A percentile compares a stretch with the other conserved stretches of the same genome.
These are phyloP conservation scores for Drosophila macrospina DNA, from an alignment of 2,888 invertebrate genomes.

Conservation along the genomic window DNA sequence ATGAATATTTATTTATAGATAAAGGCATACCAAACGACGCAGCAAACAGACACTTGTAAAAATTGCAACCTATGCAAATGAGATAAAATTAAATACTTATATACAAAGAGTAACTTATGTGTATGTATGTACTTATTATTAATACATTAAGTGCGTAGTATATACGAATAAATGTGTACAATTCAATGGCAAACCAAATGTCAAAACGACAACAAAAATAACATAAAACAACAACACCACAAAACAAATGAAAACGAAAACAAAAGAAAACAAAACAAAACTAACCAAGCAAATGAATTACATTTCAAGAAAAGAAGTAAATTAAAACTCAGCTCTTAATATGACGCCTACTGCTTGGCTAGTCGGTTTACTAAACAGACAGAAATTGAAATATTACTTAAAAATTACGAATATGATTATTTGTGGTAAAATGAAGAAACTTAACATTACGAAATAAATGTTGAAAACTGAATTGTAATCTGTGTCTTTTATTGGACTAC, in stretches of 20 bases:
- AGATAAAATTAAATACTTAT: conserved; percentile 32
- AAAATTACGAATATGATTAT: conserved; percentile 70
- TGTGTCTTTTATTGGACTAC: conserved; percentile 5
- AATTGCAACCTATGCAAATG: conserved; percentile 63
- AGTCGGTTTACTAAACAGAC: conserved; percentile 60
- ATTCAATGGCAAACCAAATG: conserved; percentile 47
- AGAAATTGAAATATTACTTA: conserved; percentile 45
- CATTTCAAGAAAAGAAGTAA: conserved; percentile 33
- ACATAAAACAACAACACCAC: background rate
- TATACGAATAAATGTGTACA: conserved; percentile 58
- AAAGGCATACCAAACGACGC: conserved; percentile 71
- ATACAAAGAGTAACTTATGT: conserved; percentile 43
- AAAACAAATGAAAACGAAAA: no score
- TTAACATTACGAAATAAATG: conserved; percentile 77
- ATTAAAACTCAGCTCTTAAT: conserved; percentile 63
- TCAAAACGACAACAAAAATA: no score
- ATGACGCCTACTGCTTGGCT: conserved; percentile 75
- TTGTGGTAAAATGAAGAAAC: conserved; percentile 74
- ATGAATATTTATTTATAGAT: conserved; percentile 71
- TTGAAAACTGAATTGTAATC: conserved; percentile 67
- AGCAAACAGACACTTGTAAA: conserved; percentile 56
- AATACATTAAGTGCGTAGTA: conserved; percentile 48
- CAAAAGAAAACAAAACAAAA: conserved; percentile 27
- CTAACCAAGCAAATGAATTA: conserved; percentile 26
- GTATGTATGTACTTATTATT: conserved; percentile 50